Evolutionary conservation across 2,797 vertebrate genomes (phyloP).

Genomic region (Urosaurus nigricauda): DNA sequence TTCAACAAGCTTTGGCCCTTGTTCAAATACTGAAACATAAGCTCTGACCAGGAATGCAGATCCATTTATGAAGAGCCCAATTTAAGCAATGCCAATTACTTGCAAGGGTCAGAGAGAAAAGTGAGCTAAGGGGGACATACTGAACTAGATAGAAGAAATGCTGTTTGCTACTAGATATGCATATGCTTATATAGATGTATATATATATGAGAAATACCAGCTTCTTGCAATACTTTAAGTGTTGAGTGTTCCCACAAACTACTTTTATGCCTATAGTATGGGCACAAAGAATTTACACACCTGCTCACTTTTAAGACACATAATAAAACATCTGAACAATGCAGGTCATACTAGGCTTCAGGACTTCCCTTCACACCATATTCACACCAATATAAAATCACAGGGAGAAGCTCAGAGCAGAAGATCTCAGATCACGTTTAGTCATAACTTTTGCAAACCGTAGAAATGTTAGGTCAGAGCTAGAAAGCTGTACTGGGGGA

Average conservation of each 20-base stretch:
- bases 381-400: neutral
- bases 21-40: constrained; percentile 57
- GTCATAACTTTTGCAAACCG: neutral
- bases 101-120: constrained; percentile 1
- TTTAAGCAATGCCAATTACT: constrained; percentile 30
- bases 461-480: neutral
- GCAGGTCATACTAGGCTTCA: neutral
- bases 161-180: neutral
- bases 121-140: neutral
- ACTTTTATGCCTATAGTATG: neutral
- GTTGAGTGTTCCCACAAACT: neutral
- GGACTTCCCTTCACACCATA: neutral
- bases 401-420: too few relatives aligned
- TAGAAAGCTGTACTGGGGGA: neutral
- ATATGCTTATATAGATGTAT: too few relatives aligned
- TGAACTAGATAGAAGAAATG: neutral
- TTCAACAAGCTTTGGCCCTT: constrained; percentile 56
- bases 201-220: neutral
- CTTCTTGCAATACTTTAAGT: neutral
- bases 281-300: too few relatives aligned
- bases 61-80: constrained; percentile 56
- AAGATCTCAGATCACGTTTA: neutral
- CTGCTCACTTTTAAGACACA: neutral
- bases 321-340: neutral
- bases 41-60: constrained; percentile 36